These are phyloP conservation scores for Lepeophtheirus nordmannii DNA, from an alignment of 2,888 invertebrate species.

Conservation along the genomic window DNA sequence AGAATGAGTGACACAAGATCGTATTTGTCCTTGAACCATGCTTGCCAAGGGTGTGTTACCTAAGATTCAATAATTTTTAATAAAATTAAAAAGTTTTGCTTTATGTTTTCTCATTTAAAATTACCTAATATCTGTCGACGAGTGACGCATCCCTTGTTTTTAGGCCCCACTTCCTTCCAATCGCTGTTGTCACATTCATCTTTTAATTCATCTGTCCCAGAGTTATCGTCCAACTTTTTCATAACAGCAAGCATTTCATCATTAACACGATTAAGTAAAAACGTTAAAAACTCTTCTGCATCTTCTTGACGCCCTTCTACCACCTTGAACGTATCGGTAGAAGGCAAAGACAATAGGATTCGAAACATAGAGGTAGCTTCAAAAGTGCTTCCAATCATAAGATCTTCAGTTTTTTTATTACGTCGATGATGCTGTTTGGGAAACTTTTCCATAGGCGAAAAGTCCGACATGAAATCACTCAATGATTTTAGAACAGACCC, in stretches of 20 bases:
- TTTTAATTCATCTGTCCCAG: constrained; percentile 25
- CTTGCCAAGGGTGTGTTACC: constrained; percentile 73
- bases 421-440: not conserved
- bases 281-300: constrained; percentile 89
- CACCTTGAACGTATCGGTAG: constrained; percentile 43
- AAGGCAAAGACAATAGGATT: constrained; percentile 54
- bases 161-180: constrained; percentile 47
- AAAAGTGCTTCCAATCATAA: constrained; percentile 51
- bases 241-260: constrained; percentile 60
- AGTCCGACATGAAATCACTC: constrained; percentile 55
- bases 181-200: constrained; percentile 26
- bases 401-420: constrained; percentile 25
- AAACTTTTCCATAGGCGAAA: constrained; percentile 37
- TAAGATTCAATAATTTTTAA: not conserved
- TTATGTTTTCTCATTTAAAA: too few relatives aligned
- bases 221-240: constrained; percentile 30
- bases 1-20: constrained; percentile 56
- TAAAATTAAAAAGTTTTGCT: too few relatives aligned
- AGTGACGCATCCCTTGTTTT: constrained; percentile 73
- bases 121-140: constrained; percentile 53
- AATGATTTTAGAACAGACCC: constrained; percentile 11
- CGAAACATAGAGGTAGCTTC: constrained; percentile 76
- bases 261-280: constrained; percentile 78
- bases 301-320: constrained; percentile 88
- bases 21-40: constrained; percentile 79